These are phyloP conservation scores for Lipophrys pholis DNA, from an alignment of 2,113 vertebrate species.

Conservation along the genomic window DNA sequence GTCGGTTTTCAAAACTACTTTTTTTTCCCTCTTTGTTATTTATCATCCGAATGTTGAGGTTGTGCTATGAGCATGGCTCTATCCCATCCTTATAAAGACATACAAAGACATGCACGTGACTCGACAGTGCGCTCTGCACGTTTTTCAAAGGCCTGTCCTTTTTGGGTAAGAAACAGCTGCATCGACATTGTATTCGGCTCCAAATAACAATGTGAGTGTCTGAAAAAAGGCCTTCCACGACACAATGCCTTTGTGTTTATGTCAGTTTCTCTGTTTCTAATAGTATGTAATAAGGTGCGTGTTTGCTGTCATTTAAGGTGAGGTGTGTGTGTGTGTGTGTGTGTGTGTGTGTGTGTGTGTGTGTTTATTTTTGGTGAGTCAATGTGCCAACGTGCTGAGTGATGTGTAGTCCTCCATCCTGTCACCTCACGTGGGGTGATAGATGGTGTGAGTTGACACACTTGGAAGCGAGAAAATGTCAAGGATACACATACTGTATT, in stretches of 20 bases:
- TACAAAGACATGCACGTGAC: conserved; percentile 3
- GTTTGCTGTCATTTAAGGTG: conserved; percentile 51
- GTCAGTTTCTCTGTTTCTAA: conserved; percentile 40
- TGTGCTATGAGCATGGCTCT: not conserved
- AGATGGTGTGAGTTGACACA: conserved; percentile 32
- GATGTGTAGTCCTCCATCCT: not conserved
- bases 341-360: conserved; percentile 9
- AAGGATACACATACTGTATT: conserved; percentile 4
- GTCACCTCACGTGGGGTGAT: conserved; percentile 12
- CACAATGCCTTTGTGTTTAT: conserved; percentile 55
- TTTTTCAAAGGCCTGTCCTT: conserved; percentile 5
- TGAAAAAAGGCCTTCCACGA: conserved; percentile 23
- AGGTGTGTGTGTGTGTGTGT: conserved; percentile 26
- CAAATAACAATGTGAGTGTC: conserved; percentile 20
- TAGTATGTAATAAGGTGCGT: conserved; percentile 51
- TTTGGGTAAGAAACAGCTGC: conserved; percentile 36
- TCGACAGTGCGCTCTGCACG: conserved; percentile 17
- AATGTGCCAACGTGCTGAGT: conserved; percentile 26
- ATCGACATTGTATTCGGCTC: conserved; percentile 24
- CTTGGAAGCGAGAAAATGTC: conserved; percentile 33
- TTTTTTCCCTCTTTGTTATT: not conserved
- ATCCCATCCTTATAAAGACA: conserved; percentile 14
- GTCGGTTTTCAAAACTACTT: not conserved
- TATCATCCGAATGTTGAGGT: not conserved
- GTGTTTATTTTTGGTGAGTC: conserved; percentile 48